A percentile compares a stretch with the other conserved stretches of the same genome.
These are phyloP conservation scores for Mus spicilegus DNA, from an alignment of 2,113 vertebrate genomes.

Conservation along the genomic window DNA sequence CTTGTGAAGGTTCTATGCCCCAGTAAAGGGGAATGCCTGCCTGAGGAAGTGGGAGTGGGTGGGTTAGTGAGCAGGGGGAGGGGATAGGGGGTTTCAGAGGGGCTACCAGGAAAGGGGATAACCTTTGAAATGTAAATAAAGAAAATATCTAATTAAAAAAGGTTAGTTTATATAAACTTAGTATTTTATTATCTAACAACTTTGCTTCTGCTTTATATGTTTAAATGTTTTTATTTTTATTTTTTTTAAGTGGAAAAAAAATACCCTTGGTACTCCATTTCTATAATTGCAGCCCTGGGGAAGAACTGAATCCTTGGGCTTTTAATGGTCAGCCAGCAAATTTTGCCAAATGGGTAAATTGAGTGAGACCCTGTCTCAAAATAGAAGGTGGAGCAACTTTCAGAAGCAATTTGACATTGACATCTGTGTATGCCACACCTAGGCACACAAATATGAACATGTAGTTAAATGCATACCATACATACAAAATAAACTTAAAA, in stretches of 20 bases:
- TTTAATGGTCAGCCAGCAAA: not conserved
- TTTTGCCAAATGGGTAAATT: not conserved
- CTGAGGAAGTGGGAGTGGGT: too few relatives aligned
- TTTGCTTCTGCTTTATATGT: not conserved
- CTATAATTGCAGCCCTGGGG: not conserved
- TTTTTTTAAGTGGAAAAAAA: not conserved
- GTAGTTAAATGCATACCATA: not conserved
- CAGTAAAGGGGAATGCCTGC: too few relatives aligned
- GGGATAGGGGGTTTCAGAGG: too few relatives aligned
- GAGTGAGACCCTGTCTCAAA: not conserved
- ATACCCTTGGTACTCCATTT: not conserved
- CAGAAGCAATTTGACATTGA: not conserved
- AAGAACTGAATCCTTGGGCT: not conserved
- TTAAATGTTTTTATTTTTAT: not conserved
- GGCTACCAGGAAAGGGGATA: too few relatives aligned
- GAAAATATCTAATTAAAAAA: too few relatives aligned
- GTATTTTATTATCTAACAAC: constrained; percentile 2
- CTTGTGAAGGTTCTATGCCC: too few relatives aligned
- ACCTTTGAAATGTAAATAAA: too few relatives aligned
- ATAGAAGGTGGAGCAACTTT: not conserved
- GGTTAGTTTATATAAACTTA: not conserved
- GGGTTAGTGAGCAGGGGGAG: too few relatives aligned
- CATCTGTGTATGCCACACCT: too few relatives aligned
- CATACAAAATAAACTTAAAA: not conserved
- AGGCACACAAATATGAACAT: not conserved